Evolutionary conservation across 2,888 invertebrate species (phyloP).

Genomic region (Tetranychus piercei): DNA sequence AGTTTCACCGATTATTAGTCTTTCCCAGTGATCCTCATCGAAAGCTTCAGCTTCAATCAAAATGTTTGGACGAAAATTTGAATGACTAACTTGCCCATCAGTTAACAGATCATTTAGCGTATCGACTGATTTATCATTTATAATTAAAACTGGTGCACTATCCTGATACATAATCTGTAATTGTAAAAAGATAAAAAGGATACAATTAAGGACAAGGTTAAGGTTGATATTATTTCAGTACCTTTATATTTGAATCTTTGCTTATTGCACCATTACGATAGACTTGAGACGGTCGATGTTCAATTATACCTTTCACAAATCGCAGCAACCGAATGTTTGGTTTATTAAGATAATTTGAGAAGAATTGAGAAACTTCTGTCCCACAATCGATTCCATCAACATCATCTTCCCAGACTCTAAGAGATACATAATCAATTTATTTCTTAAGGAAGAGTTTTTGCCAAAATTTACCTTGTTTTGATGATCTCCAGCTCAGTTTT

Average conservation of each 20-base stretch:
- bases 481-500: not conserved
- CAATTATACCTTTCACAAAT: not conserved
- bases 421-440: not conserved
- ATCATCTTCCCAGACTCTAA: not conserved
- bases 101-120: not conserved
- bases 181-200: not conserved
- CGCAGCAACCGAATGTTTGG: not conserved
- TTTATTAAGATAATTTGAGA: not conserved
- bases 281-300: not conserved
- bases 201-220: not conserved
- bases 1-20: not conserved
- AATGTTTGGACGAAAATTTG: not conserved
- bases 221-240: not conserved
- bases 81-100: not conserved
- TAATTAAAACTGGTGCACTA: not conserved
- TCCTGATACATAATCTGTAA: slow-evolving; percentile 8
- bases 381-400: slow-evolving; percentile 8
- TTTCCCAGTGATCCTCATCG: not conserved
- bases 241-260: not conserved
- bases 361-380: not conserved
- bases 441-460: too few species aligned
- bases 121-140: not conserved
- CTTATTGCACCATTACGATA: not conserved
- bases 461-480: not conserved
- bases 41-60: slow-evolving; percentile 1